A percentile compares a stretch with the other conserved stretches of the same genome.
Conservation (phyloP, 35 echinoderm and acorn worm genomes). For the Hemicentrotus pulcherrimus region DNA sequence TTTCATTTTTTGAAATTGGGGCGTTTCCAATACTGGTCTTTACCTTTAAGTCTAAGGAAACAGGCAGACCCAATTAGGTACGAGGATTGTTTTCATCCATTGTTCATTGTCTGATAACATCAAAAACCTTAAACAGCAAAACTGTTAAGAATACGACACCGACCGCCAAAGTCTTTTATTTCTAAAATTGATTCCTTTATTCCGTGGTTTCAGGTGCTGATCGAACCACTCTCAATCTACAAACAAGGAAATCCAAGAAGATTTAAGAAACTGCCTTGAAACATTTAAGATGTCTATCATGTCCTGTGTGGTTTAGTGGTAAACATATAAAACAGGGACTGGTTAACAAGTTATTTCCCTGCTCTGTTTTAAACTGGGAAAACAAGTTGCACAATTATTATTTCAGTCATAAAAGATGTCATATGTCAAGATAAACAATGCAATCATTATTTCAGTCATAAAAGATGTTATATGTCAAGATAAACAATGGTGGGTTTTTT, state of each 20-base stretch:
- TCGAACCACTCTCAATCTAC: background rate
- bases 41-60: background rate
- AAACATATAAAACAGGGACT: background rate
- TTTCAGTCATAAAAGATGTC: too few relatives aligned
- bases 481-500: too few relatives aligned
- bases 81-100: background rate
- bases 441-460: too few relatives aligned
- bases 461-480: too few relatives aligned
- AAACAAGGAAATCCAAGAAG: background rate
- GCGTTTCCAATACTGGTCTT: too few relatives aligned
- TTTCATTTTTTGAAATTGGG: too few relatives aligned
- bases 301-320: background rate
- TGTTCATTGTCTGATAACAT: background rate
- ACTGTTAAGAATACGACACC: background rate
- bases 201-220: background rate
- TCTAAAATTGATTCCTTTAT: background rate
- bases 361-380: too few relatives aligned
- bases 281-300: background rate
- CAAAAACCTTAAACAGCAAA: background rate
- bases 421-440: too few relatives aligned
- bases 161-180: background rate
- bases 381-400: too few relatives aligned
- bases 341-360: background rate
- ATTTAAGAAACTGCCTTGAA: background rate
- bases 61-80: background rate